phyloP scores from a whole-genome alignment of 2,113 vertebrate species.

The Mohoua ochrocephala region DNA sequence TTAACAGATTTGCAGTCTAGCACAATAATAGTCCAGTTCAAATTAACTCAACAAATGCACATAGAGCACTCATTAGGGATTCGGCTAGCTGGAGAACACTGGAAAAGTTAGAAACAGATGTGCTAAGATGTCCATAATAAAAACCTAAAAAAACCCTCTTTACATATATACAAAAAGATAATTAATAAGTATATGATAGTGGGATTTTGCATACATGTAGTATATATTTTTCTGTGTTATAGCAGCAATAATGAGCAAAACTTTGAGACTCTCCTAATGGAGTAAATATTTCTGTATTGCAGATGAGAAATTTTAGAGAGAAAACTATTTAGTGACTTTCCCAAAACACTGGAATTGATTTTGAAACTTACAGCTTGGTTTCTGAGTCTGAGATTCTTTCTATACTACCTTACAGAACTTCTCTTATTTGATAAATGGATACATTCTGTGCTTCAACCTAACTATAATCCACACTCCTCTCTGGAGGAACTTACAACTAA shows the following conservation, averaged over 20 bases:
- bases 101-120: background rate
- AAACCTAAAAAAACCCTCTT: background rate
- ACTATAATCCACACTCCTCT: background rate
- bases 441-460: background rate
- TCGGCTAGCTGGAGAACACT: background rate
- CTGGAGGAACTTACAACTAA: background rate
- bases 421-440: background rate
- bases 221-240: background rate
- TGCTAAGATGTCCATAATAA: background rate
- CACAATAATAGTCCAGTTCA: background rate
- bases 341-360: background rate
- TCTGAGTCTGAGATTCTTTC: background rate
- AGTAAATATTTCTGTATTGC: constrained; percentile 12
- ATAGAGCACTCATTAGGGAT: background rate
- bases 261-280: background rate
- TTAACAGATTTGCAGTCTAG: background rate
- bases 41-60: background rate
- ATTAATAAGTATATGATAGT: background rate
- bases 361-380: background rate
- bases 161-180: background rate
- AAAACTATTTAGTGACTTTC: background rate
- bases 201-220: background rate
- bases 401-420: background rate
- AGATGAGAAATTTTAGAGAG: background rate
- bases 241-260: constrained; percentile 1